Evolutionary conservation across 2,113 vertebrate genomes (phyloP).

Genomic region (Corythornis madagascariensis): DNA sequence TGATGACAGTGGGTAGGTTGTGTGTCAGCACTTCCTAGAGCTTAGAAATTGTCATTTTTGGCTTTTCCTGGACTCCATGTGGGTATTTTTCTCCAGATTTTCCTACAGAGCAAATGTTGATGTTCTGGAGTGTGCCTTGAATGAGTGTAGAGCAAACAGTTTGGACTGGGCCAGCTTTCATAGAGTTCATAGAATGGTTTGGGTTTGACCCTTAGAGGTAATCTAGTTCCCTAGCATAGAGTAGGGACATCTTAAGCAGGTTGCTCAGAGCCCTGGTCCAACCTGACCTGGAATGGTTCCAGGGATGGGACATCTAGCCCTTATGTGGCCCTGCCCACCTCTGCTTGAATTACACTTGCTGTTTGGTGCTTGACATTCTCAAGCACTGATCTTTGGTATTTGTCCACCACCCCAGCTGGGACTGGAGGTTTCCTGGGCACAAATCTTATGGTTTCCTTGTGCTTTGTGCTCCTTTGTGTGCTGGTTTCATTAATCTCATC

Average conservation of each 20-base stretch:
- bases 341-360: background rate
- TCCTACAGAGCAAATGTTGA: background rate
- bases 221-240: background rate
- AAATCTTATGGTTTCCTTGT: fast-evolving
- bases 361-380: background rate
- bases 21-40: background rate
- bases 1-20: background rate
- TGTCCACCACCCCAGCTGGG: background rate
- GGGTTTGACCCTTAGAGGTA: background rate
- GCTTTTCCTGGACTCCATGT: background rate
- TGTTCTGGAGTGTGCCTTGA: background rate
- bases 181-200: background rate
- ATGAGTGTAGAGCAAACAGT: fast-evolving
- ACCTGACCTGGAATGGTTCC: background rate
- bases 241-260: background rate
- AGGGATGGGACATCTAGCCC: background rate
- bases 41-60: background rate
- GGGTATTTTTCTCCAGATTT: background rate
- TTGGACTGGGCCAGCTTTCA: background rate
- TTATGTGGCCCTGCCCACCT: background rate
- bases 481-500: background rate
- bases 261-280: background rate
- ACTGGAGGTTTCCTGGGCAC: background rate
- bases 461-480: background rate
- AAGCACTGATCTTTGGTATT: background rate